A percentile compares a stretch with the other conserved stretches of the same genome.
These are phyloP conservation scores for Leptestheria dahalacensis DNA, from an alignment of 1,140 invertebrate genomes.

Conservation along the genomic window DNA sequence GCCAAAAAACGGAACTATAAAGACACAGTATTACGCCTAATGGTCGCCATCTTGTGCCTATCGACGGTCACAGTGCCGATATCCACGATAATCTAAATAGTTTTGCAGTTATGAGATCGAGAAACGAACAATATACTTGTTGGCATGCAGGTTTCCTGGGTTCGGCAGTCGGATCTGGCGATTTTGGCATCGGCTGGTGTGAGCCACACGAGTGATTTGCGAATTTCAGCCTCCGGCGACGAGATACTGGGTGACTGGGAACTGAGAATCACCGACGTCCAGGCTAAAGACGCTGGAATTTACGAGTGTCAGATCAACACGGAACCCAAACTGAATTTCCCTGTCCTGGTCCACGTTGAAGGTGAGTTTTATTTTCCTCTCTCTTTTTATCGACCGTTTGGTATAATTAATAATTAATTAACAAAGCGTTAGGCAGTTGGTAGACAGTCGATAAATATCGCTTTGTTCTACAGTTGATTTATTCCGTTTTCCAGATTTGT, in stretches of 20 bases:
- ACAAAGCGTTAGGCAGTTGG: too few species aligned
- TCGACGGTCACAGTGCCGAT: too few species aligned
- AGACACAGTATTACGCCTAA: too few species aligned
- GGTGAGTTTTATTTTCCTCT: constrained; percentile 35
- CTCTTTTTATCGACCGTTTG: not conserved
- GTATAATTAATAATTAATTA: too few species aligned
- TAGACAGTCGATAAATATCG: not conserved
- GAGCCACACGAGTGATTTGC: constrained; percentile 52
- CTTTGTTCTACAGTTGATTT: not conserved
- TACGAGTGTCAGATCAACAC: constrained; percentile 72
- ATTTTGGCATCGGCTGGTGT: constrained; percentile 50
- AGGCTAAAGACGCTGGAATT: constrained; percentile 41
- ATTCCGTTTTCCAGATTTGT: not conserved
- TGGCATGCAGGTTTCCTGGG: constrained; percentile 56
- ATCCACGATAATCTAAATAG: not conserved
- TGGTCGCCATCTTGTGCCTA: too few species aligned
- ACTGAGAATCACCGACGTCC: constrained; percentile 46
- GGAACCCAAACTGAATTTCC: constrained; percentile 59
- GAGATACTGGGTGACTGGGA: constrained; percentile 42
- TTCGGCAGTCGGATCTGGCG: constrained; percentile 51
- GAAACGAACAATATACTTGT: not conserved
- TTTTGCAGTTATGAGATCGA: not conserved
- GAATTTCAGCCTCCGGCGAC: constrained; percentile 34
- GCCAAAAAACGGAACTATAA: too few species aligned
- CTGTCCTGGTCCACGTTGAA: constrained; percentile 51